These are phyloP conservation scores for Bemisia tabaci DNA, from an alignment of 1,140 invertebrate species.

Conservation along the genomic window DNA sequence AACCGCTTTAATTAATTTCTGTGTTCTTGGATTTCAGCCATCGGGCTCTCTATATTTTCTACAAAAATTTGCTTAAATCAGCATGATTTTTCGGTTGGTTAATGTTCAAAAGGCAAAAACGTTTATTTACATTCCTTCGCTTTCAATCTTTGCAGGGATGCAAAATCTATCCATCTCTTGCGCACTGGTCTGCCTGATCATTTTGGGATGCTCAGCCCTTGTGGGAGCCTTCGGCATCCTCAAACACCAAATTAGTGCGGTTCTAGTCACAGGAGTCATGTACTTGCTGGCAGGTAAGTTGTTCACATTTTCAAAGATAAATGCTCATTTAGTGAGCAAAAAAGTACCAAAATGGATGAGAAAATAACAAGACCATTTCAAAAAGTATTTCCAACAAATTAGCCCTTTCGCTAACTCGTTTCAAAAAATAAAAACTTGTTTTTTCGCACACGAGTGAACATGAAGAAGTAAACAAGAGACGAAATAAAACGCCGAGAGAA, in stretches of 20 bases:
- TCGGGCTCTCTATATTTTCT: too few relatives aligned
- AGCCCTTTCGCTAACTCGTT: neutral
- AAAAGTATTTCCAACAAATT: neutral
- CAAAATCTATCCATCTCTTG: conserved; percentile 86
- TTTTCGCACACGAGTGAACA: too few relatives aligned
- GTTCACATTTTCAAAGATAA: too few relatives aligned
- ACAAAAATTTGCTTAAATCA: too few relatives aligned
- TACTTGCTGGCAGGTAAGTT: conserved; percentile 68
- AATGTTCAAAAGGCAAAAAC: neutral
- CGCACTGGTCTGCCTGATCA: conserved; percentile 73
- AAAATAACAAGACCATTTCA: neutral
- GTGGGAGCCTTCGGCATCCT: conserved; percentile 73
- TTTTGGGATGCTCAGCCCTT: conserved; percentile 63
- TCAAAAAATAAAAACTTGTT: neutral
- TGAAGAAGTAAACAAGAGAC: too few relatives aligned
- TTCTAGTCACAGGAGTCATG: conserved; percentile 82
- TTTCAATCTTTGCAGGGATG: too few relatives aligned
- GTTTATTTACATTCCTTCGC: conserved; percentile 21
- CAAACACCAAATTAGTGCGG: conserved; percentile 75
- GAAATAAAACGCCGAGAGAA: too few relatives aligned
- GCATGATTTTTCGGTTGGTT: neutral
- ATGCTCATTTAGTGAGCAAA: neutral
- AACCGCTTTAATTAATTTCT: too few relatives aligned
- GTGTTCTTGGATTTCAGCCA: too few relatives aligned
- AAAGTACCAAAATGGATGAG: neutral